A percentile compares a stretch with the other conserved stretches of the same genome.
Evolutionary conservation across 1,140 invertebrate species (phyloP).

Genomic region (Microplitis demolitor): DNA sequence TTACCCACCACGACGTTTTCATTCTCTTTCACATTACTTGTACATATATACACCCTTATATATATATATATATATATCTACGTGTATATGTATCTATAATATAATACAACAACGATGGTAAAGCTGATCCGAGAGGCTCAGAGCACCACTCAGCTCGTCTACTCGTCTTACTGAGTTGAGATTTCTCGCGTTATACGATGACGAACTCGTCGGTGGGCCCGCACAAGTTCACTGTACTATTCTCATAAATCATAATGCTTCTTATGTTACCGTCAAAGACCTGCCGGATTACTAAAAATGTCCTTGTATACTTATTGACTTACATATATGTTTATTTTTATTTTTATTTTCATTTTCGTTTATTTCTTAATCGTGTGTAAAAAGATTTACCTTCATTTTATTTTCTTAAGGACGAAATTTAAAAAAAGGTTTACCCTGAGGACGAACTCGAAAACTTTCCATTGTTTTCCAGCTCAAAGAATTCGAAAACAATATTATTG

Average conservation of each 20-base stretch:
- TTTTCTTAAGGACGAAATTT: too few relatives aligned
- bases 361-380: background rate
- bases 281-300: background rate
- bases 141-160: background rate
- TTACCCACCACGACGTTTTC: conserved; percentile 31
- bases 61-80: background rate
- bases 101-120: too few relatives aligned
- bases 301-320: background rate
- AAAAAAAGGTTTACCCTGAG: too few relatives aligned
- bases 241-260: conserved; percentile 23
- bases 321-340: background rate
- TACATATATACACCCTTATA: background rate
- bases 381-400: too few relatives aligned
- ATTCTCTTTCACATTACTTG: background rate
- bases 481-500: too few relatives aligned
- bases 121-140: too few relatives aligned
- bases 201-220: conserved; percentile 14
- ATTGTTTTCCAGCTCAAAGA: too few relatives aligned
- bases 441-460: too few relatives aligned
- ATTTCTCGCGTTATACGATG: conserved; percentile 29
- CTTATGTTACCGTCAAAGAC: conserved; percentile 6
- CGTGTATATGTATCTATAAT: background rate
- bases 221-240: background rate
- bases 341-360: background rate
- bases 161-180: conserved; percentile 24